Evolutionary conservation across 2,797 vertebrate genomes (phyloP), one percentile per base, ranked within the genome.

Genomic region (Tangara arthus): DNA sequence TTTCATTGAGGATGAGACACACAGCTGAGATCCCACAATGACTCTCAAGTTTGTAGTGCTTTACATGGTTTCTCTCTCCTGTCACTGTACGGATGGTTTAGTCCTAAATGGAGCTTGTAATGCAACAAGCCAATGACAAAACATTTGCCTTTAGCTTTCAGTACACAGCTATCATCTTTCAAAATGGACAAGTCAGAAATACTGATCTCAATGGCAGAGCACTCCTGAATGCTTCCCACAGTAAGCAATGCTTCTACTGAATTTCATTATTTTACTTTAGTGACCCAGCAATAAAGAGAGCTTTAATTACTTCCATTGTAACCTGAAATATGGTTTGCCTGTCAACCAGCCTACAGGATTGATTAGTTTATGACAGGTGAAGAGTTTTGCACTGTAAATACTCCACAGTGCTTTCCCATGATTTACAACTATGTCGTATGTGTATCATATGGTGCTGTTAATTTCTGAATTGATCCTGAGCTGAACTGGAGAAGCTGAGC

Each of bases 41-140:
- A 57, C 64, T 85, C 78, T 85, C 53, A 77, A 30, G 71, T 89
- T 84, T 64, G 21, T 61, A 26, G 92, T 65, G 64, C 65, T 91
- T 97, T 85, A 65, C 39, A 7, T 87, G 75, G 49, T 84, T 94
- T 70, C 84, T 82, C 15, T 93, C 81, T 93, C 87, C 63, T 77
- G 79, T 59, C 75, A 59, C 32, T 78, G 50, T 46, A 93, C 0
- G 22, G 92, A 61, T 93, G 81, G 65, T 95, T 94, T 94, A 95
- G 79, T 90, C 75, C 78, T 94, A 94, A 96, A 94, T 92, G 57
- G 90, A 89, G 81, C 94, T 92, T 92, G 93, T 80, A 93, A 92
- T 70, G 71, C 83, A 94, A 93, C 93, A 90, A 92, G 83, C 70
- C 92, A 76, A 53, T 80, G 90, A 93, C 81, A 85, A 91, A 95